Evolutionary conservation across 2,797 vertebrate species (phyloP).

Genomic region (Diglossa cyanea): DNA sequence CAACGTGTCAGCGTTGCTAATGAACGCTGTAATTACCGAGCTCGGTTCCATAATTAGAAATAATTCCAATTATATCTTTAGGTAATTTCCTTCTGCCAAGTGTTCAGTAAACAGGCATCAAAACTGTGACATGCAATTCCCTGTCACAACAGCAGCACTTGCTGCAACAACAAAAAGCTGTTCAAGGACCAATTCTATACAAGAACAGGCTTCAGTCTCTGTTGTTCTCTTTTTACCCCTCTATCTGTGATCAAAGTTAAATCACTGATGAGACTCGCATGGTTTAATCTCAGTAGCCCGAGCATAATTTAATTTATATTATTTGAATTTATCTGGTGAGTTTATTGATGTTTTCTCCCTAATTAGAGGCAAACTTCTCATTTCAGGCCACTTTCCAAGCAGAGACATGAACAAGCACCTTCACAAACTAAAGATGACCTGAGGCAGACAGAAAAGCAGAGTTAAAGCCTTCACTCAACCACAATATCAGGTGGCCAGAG

Average conservation of each 20-base stretch:
- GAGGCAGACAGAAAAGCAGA: neutral
- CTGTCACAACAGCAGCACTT: neutral
- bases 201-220: neutral
- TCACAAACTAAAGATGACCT: neutral
- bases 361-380: neutral
- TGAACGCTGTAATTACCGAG: neutral
- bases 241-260: neutral
- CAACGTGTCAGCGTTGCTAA: neutral
- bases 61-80: neutral
- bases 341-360: neutral
- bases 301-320: neutral
- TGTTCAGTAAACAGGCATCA: neutral
- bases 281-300: neutral
- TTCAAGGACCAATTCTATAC: neutral
- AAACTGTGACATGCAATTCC: neutral
- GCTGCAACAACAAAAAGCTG: neutral
- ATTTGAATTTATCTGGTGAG: neutral
- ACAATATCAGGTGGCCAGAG: neutral
- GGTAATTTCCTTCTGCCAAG: neutral
- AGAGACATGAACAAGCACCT: neutral
- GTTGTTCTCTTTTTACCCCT: neutral
- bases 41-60: neutral
- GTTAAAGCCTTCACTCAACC: neutral
- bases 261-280: accelerated
- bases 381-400: neutral